Conservation (phyloP, 2,888 invertebrate genomes). For the Trachelus stipa region DNA sequence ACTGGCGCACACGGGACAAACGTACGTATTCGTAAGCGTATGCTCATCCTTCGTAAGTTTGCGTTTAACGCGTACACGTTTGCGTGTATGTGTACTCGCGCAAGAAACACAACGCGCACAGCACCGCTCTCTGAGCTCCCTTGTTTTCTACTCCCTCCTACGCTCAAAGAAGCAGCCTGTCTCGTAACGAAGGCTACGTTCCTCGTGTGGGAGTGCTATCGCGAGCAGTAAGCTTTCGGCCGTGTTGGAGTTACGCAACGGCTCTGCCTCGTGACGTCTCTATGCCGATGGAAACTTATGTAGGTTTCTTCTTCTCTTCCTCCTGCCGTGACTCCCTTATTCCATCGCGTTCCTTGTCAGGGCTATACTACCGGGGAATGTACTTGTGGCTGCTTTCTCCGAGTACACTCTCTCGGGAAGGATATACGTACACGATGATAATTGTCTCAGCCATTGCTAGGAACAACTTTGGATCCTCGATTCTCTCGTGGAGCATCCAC, state of each 20-base stretch:
- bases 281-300: background rate
- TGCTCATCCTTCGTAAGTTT: background rate
- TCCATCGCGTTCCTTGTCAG: background rate
- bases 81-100: background rate
- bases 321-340: background rate
- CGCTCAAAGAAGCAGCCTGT: background rate
- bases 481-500: background rate
- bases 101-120: conserved; percentile 22
- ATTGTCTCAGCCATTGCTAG: background rate
- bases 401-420: background rate
- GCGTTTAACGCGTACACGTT: background rate
- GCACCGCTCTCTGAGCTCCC: background rate
- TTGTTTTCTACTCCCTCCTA: conserved; percentile 1
- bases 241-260: conserved; percentile 10
- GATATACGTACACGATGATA: background rate
- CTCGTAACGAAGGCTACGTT: conserved; percentile 6
- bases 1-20: conserved; percentile 21
- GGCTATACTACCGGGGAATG: background rate
- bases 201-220: conserved; percentile 5
- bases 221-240: conserved; percentile 8
- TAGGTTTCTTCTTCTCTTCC: background rate
- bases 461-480: background rate
- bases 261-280: conserved; percentile 12
- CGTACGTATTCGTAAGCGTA: background rate
- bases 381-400: background rate